Evolutionary conservation across 2,888 invertebrate genomes (phyloP).

Genomic region (Noctua pronuba): DNA sequence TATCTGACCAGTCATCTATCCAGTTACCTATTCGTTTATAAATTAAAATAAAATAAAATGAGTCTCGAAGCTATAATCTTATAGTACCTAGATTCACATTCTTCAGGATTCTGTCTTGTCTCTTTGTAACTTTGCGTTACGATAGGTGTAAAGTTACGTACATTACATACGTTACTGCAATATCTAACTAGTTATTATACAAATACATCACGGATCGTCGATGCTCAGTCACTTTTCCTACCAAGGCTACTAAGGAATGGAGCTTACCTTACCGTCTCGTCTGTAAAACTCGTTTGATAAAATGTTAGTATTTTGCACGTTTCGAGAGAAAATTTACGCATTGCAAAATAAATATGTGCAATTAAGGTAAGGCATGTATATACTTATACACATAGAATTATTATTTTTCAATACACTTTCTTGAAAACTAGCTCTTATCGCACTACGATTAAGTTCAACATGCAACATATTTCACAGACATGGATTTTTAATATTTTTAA

Average conservation of each 20-base stretch:
- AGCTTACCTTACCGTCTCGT: constrained; percentile 29
- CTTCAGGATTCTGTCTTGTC: neutral
- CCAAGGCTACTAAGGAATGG: constrained; percentile 20
- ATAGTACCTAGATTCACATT: neutral
- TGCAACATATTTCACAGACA: too few species aligned
- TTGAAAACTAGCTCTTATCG: too few species aligned
- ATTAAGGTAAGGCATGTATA: neutral
- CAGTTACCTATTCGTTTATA: constrained; percentile 6
- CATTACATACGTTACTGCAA: constrained; percentile 1
- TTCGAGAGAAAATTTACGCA: neutral
- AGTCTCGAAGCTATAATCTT: neutral
- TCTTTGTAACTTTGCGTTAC: neutral
- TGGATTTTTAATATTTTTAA: too few species aligned
- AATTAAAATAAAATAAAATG: neutral
- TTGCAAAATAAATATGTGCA: neutral
- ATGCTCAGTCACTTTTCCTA: constrained; percentile 42
- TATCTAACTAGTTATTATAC: neutral
- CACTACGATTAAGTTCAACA: too few species aligned
- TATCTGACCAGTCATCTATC: neutral
- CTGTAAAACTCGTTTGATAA: constrained; percentile 25
- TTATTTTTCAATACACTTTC: too few species aligned
- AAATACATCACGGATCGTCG: neutral
- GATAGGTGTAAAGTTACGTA: neutral
- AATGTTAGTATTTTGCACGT: constrained; percentile 3
- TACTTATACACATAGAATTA: constrained; percentile 4